Conservation (phyloP, 2,113 vertebrate genomes). For the Caracal caracal region DNA sequence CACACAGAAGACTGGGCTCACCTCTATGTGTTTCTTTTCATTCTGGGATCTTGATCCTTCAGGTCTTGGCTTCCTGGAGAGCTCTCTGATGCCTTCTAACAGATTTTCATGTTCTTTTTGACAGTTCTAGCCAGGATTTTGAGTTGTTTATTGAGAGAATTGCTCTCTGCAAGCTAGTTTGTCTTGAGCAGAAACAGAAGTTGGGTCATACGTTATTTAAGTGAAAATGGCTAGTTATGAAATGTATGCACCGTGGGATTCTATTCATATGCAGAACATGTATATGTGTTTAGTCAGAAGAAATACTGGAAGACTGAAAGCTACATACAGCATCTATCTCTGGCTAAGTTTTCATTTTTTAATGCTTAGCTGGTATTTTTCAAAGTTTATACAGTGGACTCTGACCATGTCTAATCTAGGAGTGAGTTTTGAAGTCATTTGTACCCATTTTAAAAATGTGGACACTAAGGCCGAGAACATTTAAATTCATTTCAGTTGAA, state of each 20-base stretch:
- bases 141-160: neutral
- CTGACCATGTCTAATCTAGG: neutral
- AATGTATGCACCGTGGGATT: neutral
- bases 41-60: neutral
- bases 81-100: neutral
- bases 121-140: neutral
- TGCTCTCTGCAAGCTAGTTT: neutral
- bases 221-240: neutral
- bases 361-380: neutral
- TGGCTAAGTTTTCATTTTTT: neutral
- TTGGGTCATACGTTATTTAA: neutral
- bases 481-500: neutral
- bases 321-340: neutral
- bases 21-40: neutral
- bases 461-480: neutral
- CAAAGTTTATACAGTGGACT: neutral
- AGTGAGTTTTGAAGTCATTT: neutral
- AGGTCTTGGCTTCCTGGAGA: neutral
- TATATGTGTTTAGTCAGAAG: conserved; percentile 4
- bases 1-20: neutral
- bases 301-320: neutral
- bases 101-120: neutral
- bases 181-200: neutral
- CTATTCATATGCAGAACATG: neutral
- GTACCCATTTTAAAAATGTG: neutral